These are phyloP conservation scores for Mimumesa dahlbomi DNA, from an alignment of 2,888 invertebrate species.

Conservation along the genomic window DNA sequence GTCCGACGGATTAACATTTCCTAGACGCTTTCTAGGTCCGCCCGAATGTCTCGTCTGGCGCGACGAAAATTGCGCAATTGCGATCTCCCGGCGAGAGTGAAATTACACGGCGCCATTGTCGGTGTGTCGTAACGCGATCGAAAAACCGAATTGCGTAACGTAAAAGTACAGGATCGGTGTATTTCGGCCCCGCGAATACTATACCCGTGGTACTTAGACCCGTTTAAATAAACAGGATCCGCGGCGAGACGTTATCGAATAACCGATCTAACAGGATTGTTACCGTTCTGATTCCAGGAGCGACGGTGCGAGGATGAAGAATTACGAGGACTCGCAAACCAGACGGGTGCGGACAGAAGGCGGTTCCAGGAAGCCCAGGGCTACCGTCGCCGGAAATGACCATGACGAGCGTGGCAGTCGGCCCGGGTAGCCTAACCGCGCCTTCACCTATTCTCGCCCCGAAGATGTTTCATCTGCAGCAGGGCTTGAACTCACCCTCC, in stretches of 20 bases:
- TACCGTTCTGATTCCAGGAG: constrained; percentile 21
- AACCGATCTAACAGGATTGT: neutral
- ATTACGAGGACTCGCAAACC: constrained; percentile 61
- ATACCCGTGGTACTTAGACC: too few species aligned
- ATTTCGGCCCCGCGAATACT: too few species aligned
- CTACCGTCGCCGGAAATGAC: constrained; percentile 76
- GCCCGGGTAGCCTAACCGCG: constrained; percentile 78
- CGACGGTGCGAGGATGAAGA: constrained; percentile 68
- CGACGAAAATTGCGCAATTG: constrained; percentile 64
- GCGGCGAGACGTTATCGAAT: neutral
- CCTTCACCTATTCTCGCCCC: constrained; percentile 75
- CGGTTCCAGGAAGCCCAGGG: constrained; percentile 65
- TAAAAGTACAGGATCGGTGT: too few species aligned
- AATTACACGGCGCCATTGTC: constrained; percentile 63
- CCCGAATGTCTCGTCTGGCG: constrained; percentile 64
- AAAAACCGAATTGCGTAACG: constrained; percentile 57
- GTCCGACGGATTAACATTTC: constrained; percentile 58
- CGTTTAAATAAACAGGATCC: too few species aligned
- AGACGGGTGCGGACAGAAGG: constrained; percentile 65
- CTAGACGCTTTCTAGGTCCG: constrained; percentile 63
- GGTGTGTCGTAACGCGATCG: constrained; percentile 61
- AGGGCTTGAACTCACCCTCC: constrained; percentile 68
- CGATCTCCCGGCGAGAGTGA: constrained; percentile 58
- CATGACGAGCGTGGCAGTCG: constrained; percentile 80
- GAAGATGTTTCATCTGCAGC: constrained; percentile 76